Conservation (phyloP, 2,888 invertebrate species). For the Coremacera marginata region DNA sequence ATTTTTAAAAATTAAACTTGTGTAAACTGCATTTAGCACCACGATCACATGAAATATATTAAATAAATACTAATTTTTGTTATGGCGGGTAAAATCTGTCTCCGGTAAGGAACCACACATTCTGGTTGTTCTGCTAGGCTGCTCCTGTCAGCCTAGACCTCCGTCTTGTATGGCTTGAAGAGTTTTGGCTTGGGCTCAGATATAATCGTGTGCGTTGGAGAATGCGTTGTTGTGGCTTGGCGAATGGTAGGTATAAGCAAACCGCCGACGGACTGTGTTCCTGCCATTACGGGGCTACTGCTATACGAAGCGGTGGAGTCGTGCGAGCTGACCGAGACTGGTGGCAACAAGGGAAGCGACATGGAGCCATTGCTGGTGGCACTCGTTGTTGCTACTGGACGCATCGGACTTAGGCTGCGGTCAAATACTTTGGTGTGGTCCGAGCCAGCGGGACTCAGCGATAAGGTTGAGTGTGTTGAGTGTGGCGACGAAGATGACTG, state of each 20-base stretch:
- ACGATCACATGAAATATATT: conserved; percentile 45
- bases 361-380: conserved; percentile 35
- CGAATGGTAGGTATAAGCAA: conserved; percentile 58
- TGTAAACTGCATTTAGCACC: conserved; percentile 43
- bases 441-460: conserved; percentile 68
- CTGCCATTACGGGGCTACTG: conserved; percentile 24
- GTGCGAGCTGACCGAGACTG: conserved; percentile 4
- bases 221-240: conserved; percentile 56
- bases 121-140: conserved; percentile 1
- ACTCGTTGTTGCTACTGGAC: conserved; percentile 33
- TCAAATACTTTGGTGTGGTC: conserved; percentile 68
- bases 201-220: conserved; percentile 56
- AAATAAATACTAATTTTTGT: conserved; percentile 21
- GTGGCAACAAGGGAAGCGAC: conserved; percentile 34
- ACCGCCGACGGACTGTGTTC: conserved; percentile 52
- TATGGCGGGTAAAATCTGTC: conserved; percentile 28
- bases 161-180: conserved; percentile 81
- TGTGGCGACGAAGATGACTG: conserved; percentile 68
- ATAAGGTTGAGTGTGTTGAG: conserved; percentile 62
- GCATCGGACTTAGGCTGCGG: conserved; percentile 61
- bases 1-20: conserved; percentile 41
- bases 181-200: conserved; percentile 74
- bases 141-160: conserved; percentile 55
- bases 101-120: conserved; percentile 29
- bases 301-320: conserved; percentile 13